phyloP scores from a whole-genome alignment of 2,113 vertebrate species.

The Ahaetulla prasina region DNA sequence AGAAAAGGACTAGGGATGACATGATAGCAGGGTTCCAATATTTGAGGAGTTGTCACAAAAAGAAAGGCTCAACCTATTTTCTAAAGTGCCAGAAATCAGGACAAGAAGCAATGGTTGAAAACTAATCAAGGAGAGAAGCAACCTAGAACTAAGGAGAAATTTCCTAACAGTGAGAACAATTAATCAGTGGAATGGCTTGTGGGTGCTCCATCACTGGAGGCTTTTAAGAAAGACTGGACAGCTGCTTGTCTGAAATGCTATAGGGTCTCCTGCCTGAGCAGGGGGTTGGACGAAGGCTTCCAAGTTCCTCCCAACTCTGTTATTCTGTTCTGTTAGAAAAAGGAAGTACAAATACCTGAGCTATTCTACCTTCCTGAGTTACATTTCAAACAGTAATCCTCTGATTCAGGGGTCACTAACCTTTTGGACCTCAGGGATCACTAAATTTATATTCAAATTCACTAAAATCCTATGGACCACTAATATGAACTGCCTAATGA shows the following conservation, averaged over 20 bases:
- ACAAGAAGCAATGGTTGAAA: background rate
- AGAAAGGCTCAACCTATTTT: background rate
- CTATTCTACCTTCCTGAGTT: background rate
- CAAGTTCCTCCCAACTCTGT: background rate
- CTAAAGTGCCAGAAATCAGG: background rate
- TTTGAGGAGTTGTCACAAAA: background rate
- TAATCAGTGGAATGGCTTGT: background rate
- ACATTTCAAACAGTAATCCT: background rate
- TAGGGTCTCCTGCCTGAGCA: background rate
- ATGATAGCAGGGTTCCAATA: background rate
- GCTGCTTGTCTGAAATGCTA: background rate
- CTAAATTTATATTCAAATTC: too few relatives aligned
- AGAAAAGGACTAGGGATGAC: background rate
- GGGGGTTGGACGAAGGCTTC: background rate
- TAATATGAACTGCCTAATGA: too few relatives aligned
- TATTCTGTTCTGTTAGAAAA: background rate
- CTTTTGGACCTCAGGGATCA: too few relatives aligned
- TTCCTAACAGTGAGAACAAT: background rate
- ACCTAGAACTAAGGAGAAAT: background rate
- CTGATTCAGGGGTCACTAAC: too few relatives aligned
- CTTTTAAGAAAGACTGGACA: background rate
- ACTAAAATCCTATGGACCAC: too few relatives aligned
- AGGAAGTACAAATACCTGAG: background rate
- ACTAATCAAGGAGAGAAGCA: background rate
- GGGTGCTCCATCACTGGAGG: background rate